Evolutionary conservation across 2,888 invertebrate species (phyloP).

Genomic region (Bombylius discolor): DNA sequence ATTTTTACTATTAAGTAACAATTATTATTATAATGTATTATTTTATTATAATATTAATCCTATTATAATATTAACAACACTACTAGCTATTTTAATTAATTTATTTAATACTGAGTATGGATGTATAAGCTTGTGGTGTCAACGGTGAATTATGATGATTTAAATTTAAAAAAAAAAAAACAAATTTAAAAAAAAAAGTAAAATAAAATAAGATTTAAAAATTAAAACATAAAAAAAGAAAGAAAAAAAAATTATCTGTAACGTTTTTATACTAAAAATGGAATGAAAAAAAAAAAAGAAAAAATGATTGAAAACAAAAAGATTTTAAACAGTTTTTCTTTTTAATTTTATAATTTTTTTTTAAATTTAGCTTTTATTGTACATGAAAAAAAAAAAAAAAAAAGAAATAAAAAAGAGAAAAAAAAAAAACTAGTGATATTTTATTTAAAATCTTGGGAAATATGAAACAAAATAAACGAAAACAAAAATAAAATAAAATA

Average conservation of each 20-base stretch:
- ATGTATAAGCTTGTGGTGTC: slow-evolving; percentile 13
- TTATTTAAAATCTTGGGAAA: background rate
- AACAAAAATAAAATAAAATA: background rate
- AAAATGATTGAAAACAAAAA: slow-evolving; percentile 1
- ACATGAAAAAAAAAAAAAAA: background rate
- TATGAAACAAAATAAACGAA: background rate
- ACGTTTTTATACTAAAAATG: slow-evolving; percentile 10
- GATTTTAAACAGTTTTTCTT: background rate
- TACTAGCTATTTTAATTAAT: slow-evolving; percentile 20
- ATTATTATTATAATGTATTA: slow-evolving; percentile 10
- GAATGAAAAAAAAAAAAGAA: slow-evolving; percentile 6
- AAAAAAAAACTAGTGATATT: background rate
- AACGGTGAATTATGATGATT: slow-evolving; percentile 14
- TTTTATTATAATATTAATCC: slow-evolving; percentile 14
- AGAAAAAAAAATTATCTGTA: slow-evolving; percentile 7
- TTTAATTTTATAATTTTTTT: too few relatives aligned
- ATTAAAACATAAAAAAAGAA: background rate
- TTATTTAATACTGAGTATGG: slow-evolving; percentile 13
- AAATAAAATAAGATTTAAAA: background rate
- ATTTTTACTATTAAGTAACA: slow-evolving; percentile 12
- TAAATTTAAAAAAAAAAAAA: slow-evolving; percentile 7
- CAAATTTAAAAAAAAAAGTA: background rate
- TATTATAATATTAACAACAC: slow-evolving; percentile 19
- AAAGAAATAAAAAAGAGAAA: background rate
- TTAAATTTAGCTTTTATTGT: background rate